Evolutionary conservation across 1,140 invertebrate species (phyloP).

Genomic region (Phortica variegata): DNA sequence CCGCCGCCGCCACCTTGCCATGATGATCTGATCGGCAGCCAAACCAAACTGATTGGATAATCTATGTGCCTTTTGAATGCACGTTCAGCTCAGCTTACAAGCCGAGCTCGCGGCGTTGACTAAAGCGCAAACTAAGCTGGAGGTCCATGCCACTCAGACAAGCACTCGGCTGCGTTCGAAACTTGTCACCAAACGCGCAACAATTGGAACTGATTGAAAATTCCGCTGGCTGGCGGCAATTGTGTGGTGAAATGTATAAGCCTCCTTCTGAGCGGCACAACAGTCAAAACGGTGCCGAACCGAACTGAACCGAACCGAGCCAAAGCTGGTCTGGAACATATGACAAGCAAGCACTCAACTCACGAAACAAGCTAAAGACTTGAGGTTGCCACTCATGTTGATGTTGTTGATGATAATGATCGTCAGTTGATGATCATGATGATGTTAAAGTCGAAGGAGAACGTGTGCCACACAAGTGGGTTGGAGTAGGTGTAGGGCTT

Average conservation of each 20-base stretch:
- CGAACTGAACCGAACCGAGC: too few species aligned
- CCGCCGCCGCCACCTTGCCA: conserved; percentile 23
- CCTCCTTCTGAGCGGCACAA: conserved; percentile 5
- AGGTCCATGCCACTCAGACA: conserved; percentile 37
- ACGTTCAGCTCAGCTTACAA: conserved; percentile 1
- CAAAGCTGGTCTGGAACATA: conserved; percentile 51
- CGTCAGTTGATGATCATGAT: conserved; percentile 12
- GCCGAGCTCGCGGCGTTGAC: neutral
- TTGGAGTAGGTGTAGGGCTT: neutral
- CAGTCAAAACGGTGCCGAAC: neutral
- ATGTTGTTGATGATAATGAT: too few species aligned
- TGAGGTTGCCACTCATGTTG: neutral
- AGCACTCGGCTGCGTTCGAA: conserved; percentile 8
- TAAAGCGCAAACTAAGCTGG: conserved; percentile 49
- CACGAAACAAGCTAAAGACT: conserved; percentile 19
- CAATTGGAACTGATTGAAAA: conserved; percentile 54
- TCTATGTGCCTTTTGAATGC: conserved; percentile 44
- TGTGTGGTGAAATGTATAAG: too few species aligned
- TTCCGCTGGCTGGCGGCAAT: conserved; percentile 26
- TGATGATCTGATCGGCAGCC: too few species aligned
- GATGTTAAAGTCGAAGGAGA: conserved; percentile 10
- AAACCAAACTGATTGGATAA: conserved; percentile 23
- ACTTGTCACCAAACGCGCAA: conserved; percentile 48
- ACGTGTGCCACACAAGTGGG: conserved; percentile 28
- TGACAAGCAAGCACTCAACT: conserved; percentile 49